phyloP scores from a whole-genome alignment of 2,797 vertebrate species.

The Pseudochromis fuscus region DNA sequence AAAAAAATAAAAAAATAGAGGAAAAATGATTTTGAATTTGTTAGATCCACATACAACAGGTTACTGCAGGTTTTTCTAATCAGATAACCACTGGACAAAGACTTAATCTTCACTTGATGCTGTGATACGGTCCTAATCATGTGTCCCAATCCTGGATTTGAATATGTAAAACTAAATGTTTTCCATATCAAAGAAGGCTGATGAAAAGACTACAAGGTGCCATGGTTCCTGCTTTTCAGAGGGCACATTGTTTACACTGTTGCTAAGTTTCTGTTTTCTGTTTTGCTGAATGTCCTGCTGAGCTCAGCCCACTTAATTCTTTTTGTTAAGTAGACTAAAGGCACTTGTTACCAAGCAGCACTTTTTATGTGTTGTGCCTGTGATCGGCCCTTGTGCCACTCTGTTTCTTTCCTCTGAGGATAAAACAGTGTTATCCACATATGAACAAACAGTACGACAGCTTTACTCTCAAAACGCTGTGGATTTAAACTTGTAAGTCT shows the following conservation, averaged over 20 bases:
- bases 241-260: slow-evolving; percentile 60
- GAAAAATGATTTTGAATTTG: no score
- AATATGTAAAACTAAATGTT: neutral
- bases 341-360: slow-evolving; percentile 69
- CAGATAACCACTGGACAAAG: neutral
- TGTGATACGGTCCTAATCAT: no score
- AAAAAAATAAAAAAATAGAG: no score
- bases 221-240: neutral
- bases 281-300: slow-evolving; percentile 40
- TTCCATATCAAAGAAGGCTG: neutral
- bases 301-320: slow-evolving; percentile 49
- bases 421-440: neutral
- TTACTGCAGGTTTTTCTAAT: neutral
- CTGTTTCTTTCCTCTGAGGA: slow-evolving; percentile 8
- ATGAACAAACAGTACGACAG: neutral
- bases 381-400: neutral
- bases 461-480: slow-evolving; percentile 2
- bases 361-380: slow-evolving; percentile 54
- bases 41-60: neutral
- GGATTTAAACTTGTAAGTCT: slow-evolving; percentile 22
- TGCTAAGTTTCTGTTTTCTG: slow-evolving; percentile 64
- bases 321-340: slow-evolving; percentile 48
- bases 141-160: no score
- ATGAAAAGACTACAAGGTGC: neutral
- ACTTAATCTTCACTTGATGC: neutral